Conservation (phyloP, 1,140 invertebrate species). For the Microplitis demolitor region DNA sequence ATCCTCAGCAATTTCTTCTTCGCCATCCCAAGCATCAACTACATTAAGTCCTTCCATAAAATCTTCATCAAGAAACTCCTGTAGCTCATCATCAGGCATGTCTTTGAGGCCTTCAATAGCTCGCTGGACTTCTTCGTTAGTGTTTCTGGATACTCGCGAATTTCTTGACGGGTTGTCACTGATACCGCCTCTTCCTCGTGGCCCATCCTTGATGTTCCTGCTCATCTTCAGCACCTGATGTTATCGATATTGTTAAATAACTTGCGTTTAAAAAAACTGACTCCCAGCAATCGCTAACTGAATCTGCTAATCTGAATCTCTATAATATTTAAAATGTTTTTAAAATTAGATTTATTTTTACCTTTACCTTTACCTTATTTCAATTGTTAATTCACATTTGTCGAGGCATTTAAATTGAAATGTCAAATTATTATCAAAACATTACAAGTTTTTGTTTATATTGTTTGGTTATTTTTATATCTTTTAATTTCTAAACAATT, state of each 20-base stretch:
- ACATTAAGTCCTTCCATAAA: constrained; percentile 54
- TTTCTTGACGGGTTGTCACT: neutral
- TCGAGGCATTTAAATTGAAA: no score
- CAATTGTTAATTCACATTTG: no score
- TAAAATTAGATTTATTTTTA: neutral
- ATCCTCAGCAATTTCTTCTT: constrained; percentile 40
- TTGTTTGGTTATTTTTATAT: no score
- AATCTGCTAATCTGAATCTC: no score
- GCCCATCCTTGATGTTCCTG: constrained; percentile 1
- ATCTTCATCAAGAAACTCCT: constrained; percentile 52
- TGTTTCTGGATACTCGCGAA: neutral
- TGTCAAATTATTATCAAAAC: no score
- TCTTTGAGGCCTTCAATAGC: constrained; percentile 28
- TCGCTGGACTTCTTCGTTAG: constrained; percentile 21
- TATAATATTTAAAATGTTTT: neutral
- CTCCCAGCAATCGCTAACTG: neutral
- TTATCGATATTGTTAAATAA: no score
- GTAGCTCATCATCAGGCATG: constrained; percentile 44
- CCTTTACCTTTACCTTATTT: neutral
- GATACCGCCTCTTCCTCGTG: neutral
- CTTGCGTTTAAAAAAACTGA: no score
- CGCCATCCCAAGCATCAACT: constrained; percentile 55
- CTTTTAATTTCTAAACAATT: no score
- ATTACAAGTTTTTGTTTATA: no score
- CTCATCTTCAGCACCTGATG: neutral